Evolutionary conservation across 2,113 vertebrate genomes (phyloP).

Genomic region (Melanerpes aurifrons): DNA sequence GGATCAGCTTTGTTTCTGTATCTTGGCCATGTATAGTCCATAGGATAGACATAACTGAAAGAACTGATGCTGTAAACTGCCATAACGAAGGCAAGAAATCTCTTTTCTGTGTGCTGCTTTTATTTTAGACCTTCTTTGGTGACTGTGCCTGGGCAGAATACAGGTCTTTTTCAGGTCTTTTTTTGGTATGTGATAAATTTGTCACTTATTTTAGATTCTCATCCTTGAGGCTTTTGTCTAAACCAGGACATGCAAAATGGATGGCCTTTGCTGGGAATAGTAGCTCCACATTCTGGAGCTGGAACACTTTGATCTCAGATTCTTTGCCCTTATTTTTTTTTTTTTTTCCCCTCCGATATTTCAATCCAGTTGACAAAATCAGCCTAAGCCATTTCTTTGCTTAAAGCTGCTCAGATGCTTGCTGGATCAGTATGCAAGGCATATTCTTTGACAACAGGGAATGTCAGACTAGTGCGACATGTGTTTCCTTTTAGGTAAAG

Average conservation of each 20-base stretch:
- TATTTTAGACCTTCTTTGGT: background rate
- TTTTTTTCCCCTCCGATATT: background rate
- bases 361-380: conserved; percentile 23
- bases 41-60: background rate
- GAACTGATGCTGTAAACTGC: background rate
- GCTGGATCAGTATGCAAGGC: conserved; percentile 31
- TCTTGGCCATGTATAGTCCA: background rate
- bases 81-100: background rate
- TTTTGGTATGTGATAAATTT: conserved; percentile 16
- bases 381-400: background rate
- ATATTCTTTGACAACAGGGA: conserved; percentile 41
- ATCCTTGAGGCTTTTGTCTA: conserved; percentile 19
- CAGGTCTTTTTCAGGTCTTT: no score
- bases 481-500: conserved; percentile 63
- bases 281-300: conserved; percentile 6
- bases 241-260: conserved; percentile 17
- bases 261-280: conserved; percentile 41
- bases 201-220: conserved; percentile 22
- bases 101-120: background rate
- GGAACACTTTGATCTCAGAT: conserved; percentile 48
- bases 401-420: conserved; percentile 52
- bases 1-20: background rate
- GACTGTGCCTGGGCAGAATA: background rate
- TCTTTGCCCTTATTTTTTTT: background rate
- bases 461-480: conserved; percentile 52